Evolutionary conservation across 2,888 invertebrate genomes (phyloP).

Genomic region (Helicoverpa assulta): DNA sequence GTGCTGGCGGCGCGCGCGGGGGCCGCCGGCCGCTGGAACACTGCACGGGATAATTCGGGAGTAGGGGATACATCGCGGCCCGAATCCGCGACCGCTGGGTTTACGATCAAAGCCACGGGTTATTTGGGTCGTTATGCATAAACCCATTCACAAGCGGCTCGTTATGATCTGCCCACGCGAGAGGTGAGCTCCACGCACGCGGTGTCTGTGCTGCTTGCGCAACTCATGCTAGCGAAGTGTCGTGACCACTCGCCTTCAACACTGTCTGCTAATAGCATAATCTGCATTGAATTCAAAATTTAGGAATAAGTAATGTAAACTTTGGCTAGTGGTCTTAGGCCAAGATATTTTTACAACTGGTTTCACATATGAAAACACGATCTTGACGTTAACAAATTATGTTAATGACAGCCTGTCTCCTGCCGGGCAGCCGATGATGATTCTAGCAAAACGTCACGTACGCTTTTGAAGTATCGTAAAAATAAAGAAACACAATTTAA

Average conservation of each 20-base stretch:
- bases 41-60: conserved; percentile 66
- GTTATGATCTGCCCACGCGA: conserved; percentile 30
- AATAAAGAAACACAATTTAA: neutral
- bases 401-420: conserved; percentile 43
- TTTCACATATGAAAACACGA: too few species aligned
- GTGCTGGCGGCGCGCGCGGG: conserved; percentile 35
- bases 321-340: too few species aligned
- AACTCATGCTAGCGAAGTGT: neutral
- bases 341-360: too few species aligned
- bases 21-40: conserved; percentile 36
- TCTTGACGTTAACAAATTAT: conserved; percentile 42
- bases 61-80: conserved; percentile 38
- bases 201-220: neutral
- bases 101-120: conserved; percentile 70
- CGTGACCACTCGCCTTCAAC: neutral
- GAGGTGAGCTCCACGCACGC: conserved; percentile 6
- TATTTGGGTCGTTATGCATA: conserved; percentile 70
- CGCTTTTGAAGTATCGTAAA: neutral
- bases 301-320: too few species aligned
- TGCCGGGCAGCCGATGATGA: neutral
- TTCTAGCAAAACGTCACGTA: too few species aligned
- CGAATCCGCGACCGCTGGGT: conserved; percentile 64
- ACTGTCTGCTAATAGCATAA: too few species aligned
- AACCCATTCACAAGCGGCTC: conserved; percentile 68
- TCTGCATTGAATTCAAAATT: too few species aligned